Base-by-base conservation (phyloP, 2,113 vertebrate genomes). In the Cinclus mexicanus region DNA sequence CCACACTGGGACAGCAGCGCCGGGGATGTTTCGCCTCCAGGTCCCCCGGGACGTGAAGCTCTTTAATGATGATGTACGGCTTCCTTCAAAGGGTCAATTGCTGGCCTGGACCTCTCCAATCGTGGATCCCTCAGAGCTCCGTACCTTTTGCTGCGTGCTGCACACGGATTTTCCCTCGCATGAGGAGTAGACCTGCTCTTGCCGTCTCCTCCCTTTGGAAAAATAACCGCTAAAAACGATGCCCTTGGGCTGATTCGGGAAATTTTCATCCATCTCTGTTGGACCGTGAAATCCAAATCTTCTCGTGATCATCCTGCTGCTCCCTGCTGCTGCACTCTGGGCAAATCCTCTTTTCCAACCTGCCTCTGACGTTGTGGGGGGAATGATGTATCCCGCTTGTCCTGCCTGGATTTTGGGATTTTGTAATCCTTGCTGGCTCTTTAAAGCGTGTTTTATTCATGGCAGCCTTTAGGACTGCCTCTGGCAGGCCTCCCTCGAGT, bases 61-160 rank as follows among this genome's bases (percentile, higher is more conserved):
- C 56, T 69, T 87, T 95, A 87, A 93, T 83, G 91, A 71, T 87
- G 93, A 95, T 86, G n/a, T 89, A 90, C 50, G 31, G 60, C 83
- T 90, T 83, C 60, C 52, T 93, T 90, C 10, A 1, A 29, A 87
- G 72, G 94, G 86, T 83, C 91, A 90, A 50, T 67, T 70, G 93
- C 72, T 14, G 80, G 67, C 76, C 44, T 12, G 53, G 35, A 79
- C 82, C 63, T 95, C 74, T 82, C 57, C 52, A 41, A 8, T 76
- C 33, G 25, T n/a, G 23, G 53, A 5, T 79, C 41, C 70, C 87
- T 77, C 46, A 14, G 80, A 59, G 87, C 24, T 67, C 70, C 78
- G 49, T 23, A 60, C 85, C 90, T 86, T 86, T 53, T 26, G 31
- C 79, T 80, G 63, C 11, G 4, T 31, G 68, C 64, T 13, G 16